Evolutionary conservation across 2,113 vertebrate genomes (phyloP).

Genomic region (Ondatra zibethicus): DNA sequence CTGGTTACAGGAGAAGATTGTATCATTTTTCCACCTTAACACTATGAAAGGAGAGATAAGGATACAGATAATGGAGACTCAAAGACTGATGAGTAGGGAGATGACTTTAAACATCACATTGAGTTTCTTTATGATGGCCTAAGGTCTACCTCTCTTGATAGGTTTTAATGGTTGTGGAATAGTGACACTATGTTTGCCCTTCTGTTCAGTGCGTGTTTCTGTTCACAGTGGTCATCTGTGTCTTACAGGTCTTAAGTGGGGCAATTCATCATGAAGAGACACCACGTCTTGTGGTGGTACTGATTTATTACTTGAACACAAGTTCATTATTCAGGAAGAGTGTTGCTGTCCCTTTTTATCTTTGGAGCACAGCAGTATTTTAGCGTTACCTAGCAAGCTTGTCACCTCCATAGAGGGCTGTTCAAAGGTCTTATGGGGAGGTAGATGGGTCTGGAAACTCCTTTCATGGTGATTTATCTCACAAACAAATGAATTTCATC

Average conservation of each 20-base stretch:
- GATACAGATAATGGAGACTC: neutral
- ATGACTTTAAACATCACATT: neutral
- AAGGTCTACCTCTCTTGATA: neutral
- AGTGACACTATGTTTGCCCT: neutral
- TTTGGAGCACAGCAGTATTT: constrained; percentile 18
- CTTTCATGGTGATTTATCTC: constrained; percentile 66
- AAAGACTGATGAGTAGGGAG: neutral
- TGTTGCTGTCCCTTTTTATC: constrained; percentile 11
- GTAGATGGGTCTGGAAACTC: constrained; percentile 52
- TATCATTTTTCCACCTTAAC: neutral
- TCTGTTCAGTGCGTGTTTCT: neutral
- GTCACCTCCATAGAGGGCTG: neutral
- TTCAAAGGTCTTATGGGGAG: constrained; percentile 57
- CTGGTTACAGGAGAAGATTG: neutral
- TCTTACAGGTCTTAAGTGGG: neutral
- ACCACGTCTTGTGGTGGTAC: neutral
- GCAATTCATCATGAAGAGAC: constrained; percentile 1
- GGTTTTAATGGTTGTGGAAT: neutral
- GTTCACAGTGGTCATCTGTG: neutral
- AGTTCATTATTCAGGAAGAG: constrained; percentile 49
- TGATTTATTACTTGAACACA: constrained; percentile 44
- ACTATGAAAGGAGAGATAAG: neutral
- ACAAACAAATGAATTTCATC: constrained; percentile 49
- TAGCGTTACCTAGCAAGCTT: neutral
- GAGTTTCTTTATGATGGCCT: constrained; percentile 4